phyloP scores from a whole-genome alignment of 2,888 invertebrate genomes.

The Parnassius smintheus region DNA sequence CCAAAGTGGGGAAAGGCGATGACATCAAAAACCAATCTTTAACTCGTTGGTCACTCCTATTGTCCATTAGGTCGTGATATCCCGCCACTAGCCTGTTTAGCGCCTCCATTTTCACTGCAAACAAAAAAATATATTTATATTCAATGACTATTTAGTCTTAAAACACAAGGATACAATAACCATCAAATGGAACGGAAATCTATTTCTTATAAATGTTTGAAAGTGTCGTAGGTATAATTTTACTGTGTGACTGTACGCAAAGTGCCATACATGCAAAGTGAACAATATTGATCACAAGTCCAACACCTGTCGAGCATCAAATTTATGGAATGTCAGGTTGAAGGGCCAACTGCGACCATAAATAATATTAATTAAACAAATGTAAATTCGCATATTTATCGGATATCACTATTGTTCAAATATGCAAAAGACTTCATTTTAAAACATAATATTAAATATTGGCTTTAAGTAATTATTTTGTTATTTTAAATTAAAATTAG shows the following conservation, averaged over 20 bases:
- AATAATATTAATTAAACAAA: conserved; percentile 5
- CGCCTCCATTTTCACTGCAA: conserved; percentile 81
- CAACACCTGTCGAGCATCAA: conserved; percentile 39
- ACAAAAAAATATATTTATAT: background rate
- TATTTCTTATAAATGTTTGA: conserved; percentile 6
- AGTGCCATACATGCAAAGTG: conserved; percentile 4
- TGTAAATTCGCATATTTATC: background rate
- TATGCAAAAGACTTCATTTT: background rate
- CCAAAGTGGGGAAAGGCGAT: conserved; percentile 88
- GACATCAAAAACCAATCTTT: conserved; percentile 91
- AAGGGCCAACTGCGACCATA: conserved; percentile 38
- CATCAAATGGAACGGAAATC: background rate
- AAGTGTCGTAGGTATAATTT: background rate
- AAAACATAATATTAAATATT: background rate
- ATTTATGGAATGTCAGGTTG: conserved; percentile 65
- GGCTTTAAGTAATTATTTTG: background rate
- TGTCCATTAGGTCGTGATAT: conserved; percentile 90
- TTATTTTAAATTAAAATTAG: too few species aligned
- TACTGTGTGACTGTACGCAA: background rate
- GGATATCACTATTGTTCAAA: background rate
- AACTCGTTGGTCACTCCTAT: conserved; percentile 91
- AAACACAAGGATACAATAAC: background rate
- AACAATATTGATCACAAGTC: conserved; percentile 32
- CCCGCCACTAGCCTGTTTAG: conserved; percentile 81
- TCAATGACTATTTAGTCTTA: background rate